Evolutionary conservation across 1,140 invertebrate genomes (phyloP), one percentile per base, ranked within the genome.

Genomic region (Neodiprion lecontei): DNA sequence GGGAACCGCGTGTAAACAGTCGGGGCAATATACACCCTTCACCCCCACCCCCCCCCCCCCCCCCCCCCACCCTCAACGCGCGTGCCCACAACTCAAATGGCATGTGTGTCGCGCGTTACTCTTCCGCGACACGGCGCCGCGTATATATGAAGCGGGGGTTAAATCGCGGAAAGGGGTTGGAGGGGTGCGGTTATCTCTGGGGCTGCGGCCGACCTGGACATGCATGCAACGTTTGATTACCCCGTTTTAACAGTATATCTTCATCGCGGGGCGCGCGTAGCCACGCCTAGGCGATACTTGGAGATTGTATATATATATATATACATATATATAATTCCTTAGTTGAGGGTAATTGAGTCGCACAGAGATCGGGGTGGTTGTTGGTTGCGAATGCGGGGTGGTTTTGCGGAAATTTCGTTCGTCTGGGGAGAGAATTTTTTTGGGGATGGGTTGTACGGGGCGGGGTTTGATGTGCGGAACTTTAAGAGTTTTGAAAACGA

Each of bases 141-240:
- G 67, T 69, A 23, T 23, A 23, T 23, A 23, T 69, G 17, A 2
- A 9, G 40, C 23, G 17, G 11, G 67, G 23, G 12, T 65, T 17
- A 17, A 21, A 9, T 21, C 17, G 67, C 10, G 40, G 40, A 11
- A 17, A 9, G 67, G 10, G 11, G 11, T 61, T n/a, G 53, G 53
- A 61, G 53, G 53, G 53, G 28, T 40, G 28, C 53, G 53, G 53
- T 61, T 61, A 61, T 61, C 53, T 61, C 53, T 11, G 53, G 11
- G 53, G 53, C 11, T 11, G 53, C 53, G n/a, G 53, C 11, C 53
- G 4, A 12, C n/a, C 53, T 5, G 2, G 53, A n/a, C 11, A 61
- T 61, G 53, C 53, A 61, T 61, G 53, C 53, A 61, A 61, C 53
- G 53, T 61, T 61, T 61, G 53, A 61, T 61, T 61, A n/a, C 28